Evolutionary conservation across 2,113 vertebrate species (phyloP), one percentile per base, ranked within the genome.

Genomic region (Anarrhichthys ocellatus): DNA sequence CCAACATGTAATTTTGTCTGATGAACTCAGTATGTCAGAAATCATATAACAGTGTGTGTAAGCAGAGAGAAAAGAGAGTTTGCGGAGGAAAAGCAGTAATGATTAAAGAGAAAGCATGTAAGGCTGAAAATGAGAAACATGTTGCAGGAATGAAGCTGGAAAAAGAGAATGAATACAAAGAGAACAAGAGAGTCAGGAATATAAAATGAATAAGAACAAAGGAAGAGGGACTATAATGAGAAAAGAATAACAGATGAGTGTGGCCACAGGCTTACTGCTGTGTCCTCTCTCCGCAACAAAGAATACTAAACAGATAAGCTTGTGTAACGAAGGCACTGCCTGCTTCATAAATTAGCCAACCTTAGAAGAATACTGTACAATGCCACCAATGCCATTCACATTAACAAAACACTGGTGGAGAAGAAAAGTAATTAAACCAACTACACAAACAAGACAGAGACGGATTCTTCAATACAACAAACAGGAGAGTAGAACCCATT

Each of bases 341-440:
- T 62, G 65, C 81, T 86, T 89, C 83, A 87, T 86, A 82, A 92
- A 90, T 87, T 66, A 78, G 86, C 81, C 4, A 2, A 32, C 58
- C 20, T 72, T 17, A 77, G 81, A 87, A 73, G 82, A 82, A 82
- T 70, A 87, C 73, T 85, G 83, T 91, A 89, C 68, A 78, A 77
- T 44, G 58, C 27, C 58, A 77, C 38, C 48, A 75, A 70, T 2
- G 14, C 69, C 70, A 27, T 77, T 74, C 64, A 69, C 72, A 76
- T 87, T 64, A 68, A 74, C 65, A 54, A 67, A 89, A 84, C 76
- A 78, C 69, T 61, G 56, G 40, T 61, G 65, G 62, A 13, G 64
- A 65, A 20, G 48, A 73, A 79, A 91, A 83, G 76, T 86, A 88
- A 93, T 92, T 91, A 77, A 92, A 84, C 18, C 46, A 9, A 29